Percentiles rank a stretch among this genome's conserved stretches.
These are phyloP conservation scores for Chaetophractus vellerosus DNA, from an alignment of 2,797 vertebrate species.

Conservation along the genomic window DNA sequence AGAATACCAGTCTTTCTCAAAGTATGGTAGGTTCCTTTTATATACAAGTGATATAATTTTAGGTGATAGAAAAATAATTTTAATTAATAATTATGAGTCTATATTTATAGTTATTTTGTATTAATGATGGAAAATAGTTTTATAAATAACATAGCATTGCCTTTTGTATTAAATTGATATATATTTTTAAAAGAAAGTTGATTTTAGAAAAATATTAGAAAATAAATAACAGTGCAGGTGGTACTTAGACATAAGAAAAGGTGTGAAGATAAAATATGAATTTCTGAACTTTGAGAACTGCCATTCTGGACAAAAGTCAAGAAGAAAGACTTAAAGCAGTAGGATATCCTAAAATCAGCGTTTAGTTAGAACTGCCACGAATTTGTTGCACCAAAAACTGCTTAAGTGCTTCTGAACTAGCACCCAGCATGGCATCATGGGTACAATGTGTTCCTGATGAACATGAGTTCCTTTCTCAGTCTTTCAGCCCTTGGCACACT, in stretches of 20 bases:
- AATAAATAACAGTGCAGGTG: background rate
- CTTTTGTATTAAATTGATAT: background rate
- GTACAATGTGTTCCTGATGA: background rate
- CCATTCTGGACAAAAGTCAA: background rate
- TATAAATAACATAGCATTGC: background rate
- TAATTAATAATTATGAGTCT: background rate
- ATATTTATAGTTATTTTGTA: background rate
- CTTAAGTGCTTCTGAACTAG: background rate
- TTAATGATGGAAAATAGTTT: background rate
- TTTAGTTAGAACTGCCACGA: background rate
- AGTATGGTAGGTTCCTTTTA: background rate
- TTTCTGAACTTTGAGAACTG: background rate
- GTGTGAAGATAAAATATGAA: background rate
- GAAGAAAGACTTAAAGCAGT: background rate
- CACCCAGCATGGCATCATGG: background rate
- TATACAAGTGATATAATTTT: background rate
- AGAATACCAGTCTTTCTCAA: constrained; percentile 21
- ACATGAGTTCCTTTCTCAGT: background rate
- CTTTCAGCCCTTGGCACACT: background rate
- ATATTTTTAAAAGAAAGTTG: background rate
- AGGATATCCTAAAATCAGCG: background rate
- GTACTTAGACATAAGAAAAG: background rate
- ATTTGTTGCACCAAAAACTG: background rate
- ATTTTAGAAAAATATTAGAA: background rate
- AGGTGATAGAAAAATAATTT: background rate